Evolutionary conservation across 2,888 invertebrate genomes (phyloP), one percentile per base, ranked within the genome.

Genomic region (Lymantria monacha): DNA sequence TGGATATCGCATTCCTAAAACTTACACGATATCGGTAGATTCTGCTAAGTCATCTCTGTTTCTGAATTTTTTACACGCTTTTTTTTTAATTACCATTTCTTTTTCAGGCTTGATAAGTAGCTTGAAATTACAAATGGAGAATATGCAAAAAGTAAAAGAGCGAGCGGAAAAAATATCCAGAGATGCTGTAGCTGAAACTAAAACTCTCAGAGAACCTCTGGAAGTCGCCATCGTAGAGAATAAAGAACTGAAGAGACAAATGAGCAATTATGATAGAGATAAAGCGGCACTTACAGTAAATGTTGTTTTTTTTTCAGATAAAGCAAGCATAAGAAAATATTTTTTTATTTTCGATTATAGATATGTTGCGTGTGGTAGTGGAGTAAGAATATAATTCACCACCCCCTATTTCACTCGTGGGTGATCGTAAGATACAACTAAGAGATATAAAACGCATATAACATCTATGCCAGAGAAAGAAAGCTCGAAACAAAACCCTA

Each of bases 231-330:
- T 94, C 52, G 85, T 93, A 38, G 95, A 96, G 66, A 93, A 96
- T 9, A 92, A 93, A 22, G 96, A 96, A 55, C 88, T 95, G 56
- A 94, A 94, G 60, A 93, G 95, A 52, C 95, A 96, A 73, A 92
- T 97, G 74, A 93, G 94, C n/a, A 96, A 96, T 80, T 97, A 97
- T 68, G 95, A 96, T 55, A 95, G 97, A 61, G 97, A 97, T 79
- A 97, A 96, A 73, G 93, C 94, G 59, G 94, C 95, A 42, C 88
- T 97, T 59, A 91, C 91, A 57, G 94, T 94, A 63, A 87, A 91
- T 84, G 57, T 9, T 14, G 12, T 9, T 33, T 5, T 22, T 5
- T n/a, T n/a, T n/a, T n/a, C n/a, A n/a, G n/a, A n/a, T n/a, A n/a
- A n/a, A n/a, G n/a, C n/a, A n/a, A n/a, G n/a, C n/a, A n/a, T n/a